Conservation (phyloP, 2,113 vertebrate genomes). For the Sinocyclocheilus rhinocerous region DNA sequence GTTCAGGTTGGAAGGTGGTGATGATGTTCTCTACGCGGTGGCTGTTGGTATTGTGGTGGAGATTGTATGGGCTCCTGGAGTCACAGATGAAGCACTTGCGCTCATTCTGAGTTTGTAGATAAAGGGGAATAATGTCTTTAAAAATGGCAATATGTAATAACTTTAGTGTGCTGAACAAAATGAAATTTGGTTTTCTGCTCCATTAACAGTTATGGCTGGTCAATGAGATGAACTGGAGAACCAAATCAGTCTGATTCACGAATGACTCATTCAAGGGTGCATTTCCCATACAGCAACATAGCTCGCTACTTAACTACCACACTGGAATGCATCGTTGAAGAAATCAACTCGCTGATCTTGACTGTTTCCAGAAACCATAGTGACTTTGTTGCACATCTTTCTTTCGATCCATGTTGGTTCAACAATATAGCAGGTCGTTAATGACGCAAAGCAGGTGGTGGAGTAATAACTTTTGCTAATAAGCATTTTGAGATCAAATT, state of each 20-base stretch:
- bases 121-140: not conserved
- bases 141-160: not conserved
- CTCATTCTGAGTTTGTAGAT: conserved; percentile 72
- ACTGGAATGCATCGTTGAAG: too few relatives aligned
- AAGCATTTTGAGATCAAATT: too few relatives aligned
- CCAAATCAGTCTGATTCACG: not conserved
- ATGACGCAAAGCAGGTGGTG: too few relatives aligned
- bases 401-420: too few relatives aligned
- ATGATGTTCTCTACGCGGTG: conserved; percentile 85
- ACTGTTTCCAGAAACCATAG: too few relatives aligned
- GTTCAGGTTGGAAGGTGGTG: conserved; percentile 78
- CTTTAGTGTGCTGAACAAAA: not conserved
- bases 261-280: not conserved
- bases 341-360: too few relatives aligned
- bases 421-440: too few relatives aligned
- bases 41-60: conserved; percentile 75
- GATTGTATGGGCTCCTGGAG: conserved; percentile 78
- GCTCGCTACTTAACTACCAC: too few relatives aligned
- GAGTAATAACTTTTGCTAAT: too few relatives aligned
- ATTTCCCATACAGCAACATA: not conserved
- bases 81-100: conserved; percentile 89
- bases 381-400: too few relatives aligned
- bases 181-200: not conserved
- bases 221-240: not conserved
- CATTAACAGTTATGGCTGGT: not conserved